Evolutionary conservation across 2,888 invertebrate genomes (phyloP), one percentile per base, ranked within the genome.

Genomic region (Hypselothyrea guttata): DNA sequence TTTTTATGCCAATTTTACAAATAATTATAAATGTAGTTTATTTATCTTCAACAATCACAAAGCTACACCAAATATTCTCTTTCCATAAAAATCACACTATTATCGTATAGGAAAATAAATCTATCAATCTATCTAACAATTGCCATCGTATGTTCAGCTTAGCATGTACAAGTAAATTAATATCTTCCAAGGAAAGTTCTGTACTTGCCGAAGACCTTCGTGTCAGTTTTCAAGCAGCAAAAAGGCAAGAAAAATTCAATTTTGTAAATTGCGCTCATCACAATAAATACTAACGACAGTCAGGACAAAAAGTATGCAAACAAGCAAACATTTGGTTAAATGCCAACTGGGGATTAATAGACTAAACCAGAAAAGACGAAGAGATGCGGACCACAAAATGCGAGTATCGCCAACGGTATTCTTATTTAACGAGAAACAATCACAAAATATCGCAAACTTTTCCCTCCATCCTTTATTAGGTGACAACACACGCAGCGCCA

Each of bases 351-450:
- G 75, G 75, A 75, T 72, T 75, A 75, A 72, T 75, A 73, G 64
- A 75, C 52, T 56, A 41, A 60, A 51, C 70, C 66, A 57, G 48
- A 7, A 13, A 34, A 7, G 7, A 13, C 7, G 38, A 45, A 34
- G 53, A 42, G 40, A 57, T 53, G 27, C 52, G 54, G 53, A 40
- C 68, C 71, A 49, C 60, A 68, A 71, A 47, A 68, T 65, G 27
- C 40, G 34, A 46, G 41, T 37, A 49, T 55, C 46, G 48, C 41
- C 67, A 40, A 59, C 58, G 62, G 57, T 64, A 62, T 74, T 64
- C 55, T 73, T 71, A 71, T 74, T 73, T 74, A 73, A 73, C 75
- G 72, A 70, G 66, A 75, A 75, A 75, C 75, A 75, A 75, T 75
- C 75, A 71, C 72, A 71, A 75, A 72, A 70, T 70, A 67, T 70